These are phyloP conservation scores for Xenops minutus DNA, from an alignment of 2,797 vertebrate species.

Conservation along the genomic window DNA sequence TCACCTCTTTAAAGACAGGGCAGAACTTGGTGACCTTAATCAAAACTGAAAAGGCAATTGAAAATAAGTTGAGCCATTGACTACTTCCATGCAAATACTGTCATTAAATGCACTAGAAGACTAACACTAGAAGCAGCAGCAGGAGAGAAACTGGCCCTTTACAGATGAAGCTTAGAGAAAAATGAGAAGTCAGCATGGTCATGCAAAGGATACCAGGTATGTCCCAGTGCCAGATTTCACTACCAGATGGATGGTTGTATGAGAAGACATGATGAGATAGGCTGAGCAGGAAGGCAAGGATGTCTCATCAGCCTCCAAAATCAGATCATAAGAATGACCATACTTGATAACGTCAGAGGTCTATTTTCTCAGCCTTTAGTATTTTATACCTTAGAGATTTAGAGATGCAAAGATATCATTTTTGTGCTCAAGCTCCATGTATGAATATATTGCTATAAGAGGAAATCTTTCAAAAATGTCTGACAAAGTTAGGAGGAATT, in stretches of 20 bases:
- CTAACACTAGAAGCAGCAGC: not conserved
- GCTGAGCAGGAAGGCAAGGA: not conserved
- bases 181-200: not conserved
- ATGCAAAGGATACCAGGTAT: rapidly evolving
- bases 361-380: not conserved
- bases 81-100: not conserved
- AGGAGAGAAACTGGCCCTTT: not conserved
- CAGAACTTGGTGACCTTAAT: not conserved
- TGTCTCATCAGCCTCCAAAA: not conserved
- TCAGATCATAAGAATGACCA: not conserved
- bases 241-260: not conserved
- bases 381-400: not conserved
- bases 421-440: not conserved
- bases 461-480: not conserved
- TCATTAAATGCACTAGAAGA: not conserved
- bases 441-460: not conserved
- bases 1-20: not conserved
- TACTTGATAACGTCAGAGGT: not conserved
- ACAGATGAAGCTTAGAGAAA: not conserved
- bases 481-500: not conserved
- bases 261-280: not conserved
- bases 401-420: not conserved
- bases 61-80: not conserved
- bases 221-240: not conserved
- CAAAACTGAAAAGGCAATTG: not conserved